Conservation (phyloP, 2,113 vertebrate species). For the Triplophysa tibetana region DNA sequence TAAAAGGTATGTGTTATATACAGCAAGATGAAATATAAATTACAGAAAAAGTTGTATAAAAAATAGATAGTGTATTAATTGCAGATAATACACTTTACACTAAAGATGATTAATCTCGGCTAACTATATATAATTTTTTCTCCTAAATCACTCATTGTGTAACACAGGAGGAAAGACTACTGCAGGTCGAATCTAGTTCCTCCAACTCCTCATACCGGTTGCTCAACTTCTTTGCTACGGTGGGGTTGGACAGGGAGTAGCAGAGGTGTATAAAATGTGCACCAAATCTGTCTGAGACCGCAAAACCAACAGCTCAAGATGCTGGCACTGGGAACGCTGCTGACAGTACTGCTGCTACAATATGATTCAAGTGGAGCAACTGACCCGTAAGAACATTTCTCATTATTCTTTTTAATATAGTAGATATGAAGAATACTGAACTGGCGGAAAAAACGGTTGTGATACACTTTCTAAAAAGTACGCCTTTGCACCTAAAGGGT, state of each 20-base stretch:
- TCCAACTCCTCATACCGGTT: background rate
- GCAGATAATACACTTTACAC: no score
- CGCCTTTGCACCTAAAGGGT: no score
- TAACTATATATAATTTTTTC: background rate
- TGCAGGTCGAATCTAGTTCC: background rate
- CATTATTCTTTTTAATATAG: background rate
- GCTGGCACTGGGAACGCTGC: background rate
- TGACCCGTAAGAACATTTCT: slow-evolving; percentile 18
- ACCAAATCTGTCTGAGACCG: background rate
- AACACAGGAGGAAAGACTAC: background rate
- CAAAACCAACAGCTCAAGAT: background rate
- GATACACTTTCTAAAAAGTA: no score
- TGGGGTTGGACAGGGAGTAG: background rate
- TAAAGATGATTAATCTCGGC: no score
- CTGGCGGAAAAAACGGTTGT: no score
- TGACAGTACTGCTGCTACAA: slow-evolving; percentile 4
- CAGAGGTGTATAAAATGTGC: background rate
- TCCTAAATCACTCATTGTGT: background rate
- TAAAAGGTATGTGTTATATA: no score
- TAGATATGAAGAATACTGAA: background rate
- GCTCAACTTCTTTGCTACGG: background rate
- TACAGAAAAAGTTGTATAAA: no score
- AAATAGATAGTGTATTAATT: no score
- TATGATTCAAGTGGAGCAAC: background rate
- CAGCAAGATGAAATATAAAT: no score